Conservation (phyloP, 1,140 invertebrate genomes). For the Homalodisca vitripennis region DNA sequence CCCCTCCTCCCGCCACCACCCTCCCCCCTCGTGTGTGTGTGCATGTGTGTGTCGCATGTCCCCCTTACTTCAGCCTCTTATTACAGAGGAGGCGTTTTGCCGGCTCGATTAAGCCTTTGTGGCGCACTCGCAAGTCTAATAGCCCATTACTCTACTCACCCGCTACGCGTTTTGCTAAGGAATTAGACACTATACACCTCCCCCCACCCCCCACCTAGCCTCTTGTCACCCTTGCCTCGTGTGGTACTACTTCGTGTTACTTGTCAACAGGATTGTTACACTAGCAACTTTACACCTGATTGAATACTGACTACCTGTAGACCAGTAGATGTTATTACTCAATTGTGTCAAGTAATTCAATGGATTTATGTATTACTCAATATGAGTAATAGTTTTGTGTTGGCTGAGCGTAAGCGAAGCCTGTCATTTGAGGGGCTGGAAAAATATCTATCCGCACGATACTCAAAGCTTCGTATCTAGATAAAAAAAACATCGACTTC, state of each 20-base stretch:
- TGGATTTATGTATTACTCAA: too few species aligned
- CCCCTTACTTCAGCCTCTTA: not conserved
- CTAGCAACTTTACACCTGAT: not conserved
- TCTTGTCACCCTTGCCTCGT: not conserved
- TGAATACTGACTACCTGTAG: too few species aligned
- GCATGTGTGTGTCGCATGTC: constrained; percentile 1
- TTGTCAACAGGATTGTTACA: not conserved
- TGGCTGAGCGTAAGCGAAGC: too few species aligned
- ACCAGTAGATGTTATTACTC: too few species aligned
- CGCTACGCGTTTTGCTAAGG: constrained; percentile 13
- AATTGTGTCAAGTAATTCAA: too few species aligned
- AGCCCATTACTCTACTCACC: constrained; percentile 1
- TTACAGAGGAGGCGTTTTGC: constrained; percentile 15
- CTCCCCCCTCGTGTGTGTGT: not conserved
- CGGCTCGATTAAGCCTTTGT: constrained; percentile 24
- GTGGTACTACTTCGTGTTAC: not conserved
- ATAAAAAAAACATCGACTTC: too few species aligned
- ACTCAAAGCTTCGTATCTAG: too few species aligned
- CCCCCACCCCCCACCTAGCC: not conserved
- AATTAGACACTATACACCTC: constrained; percentile 14
- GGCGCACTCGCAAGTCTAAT: constrained; percentile 6
- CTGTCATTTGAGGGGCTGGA: too few species aligned
- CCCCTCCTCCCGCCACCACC: not conserved
- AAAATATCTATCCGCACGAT: too few species aligned
- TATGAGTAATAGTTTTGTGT: too few species aligned